A percentile compares a stretch with the other conserved stretches of the same genome.
Conservation (phyloP, 2,113 vertebrate genomes). For the Symphodus melops region DNA sequence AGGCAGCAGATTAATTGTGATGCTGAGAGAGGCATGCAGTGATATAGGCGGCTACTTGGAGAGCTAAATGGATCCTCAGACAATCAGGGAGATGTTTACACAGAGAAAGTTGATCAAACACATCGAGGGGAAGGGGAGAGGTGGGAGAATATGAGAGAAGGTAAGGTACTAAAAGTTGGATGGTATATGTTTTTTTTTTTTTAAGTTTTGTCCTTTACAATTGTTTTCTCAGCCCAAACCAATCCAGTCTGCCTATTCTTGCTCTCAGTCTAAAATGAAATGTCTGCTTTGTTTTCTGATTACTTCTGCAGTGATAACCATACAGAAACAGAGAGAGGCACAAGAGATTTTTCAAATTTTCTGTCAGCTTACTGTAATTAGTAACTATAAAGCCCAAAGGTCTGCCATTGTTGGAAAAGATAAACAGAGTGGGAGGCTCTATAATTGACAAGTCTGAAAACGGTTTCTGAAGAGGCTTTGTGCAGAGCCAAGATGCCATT, state of each 20-base stretch:
- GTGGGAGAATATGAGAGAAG: not conserved
- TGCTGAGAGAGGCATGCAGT: slow-evolving; percentile 19
- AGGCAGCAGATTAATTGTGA: slow-evolving; percentile 37
- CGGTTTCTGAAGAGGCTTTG: slow-evolving; percentile 25
- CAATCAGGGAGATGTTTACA: slow-evolving; percentile 36
- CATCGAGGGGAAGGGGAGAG: not conserved
- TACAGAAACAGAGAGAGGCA: not conserved
- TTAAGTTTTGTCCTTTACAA: not conserved
- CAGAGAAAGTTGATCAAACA: slow-evolving; percentile 1
- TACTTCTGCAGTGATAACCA: not conserved
- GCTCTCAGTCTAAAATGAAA: not conserved
- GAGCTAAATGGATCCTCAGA: slow-evolving; percentile 26
- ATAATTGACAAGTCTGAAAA: slow-evolving; percentile 6
- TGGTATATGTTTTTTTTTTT: not conserved
- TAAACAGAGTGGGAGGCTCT: slow-evolving; percentile 13
- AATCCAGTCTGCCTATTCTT: not conserved
- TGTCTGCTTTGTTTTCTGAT: slow-evolving; percentile 1
- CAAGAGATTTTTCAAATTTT: not conserved
- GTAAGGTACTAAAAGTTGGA: not conserved
- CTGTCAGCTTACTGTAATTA: slow-evolving; percentile 16
- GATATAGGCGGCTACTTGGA: slow-evolving; percentile 24
- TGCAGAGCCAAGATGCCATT: not conserved
- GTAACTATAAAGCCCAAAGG: slow-evolving; percentile 10
- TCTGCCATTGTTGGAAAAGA: slow-evolving; percentile 9
- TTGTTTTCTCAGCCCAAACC: not conserved